phyloP scores from a whole-genome alignment of 2,797 vertebrate genomes.

The Arnoldichthys spilopterus region DNA sequence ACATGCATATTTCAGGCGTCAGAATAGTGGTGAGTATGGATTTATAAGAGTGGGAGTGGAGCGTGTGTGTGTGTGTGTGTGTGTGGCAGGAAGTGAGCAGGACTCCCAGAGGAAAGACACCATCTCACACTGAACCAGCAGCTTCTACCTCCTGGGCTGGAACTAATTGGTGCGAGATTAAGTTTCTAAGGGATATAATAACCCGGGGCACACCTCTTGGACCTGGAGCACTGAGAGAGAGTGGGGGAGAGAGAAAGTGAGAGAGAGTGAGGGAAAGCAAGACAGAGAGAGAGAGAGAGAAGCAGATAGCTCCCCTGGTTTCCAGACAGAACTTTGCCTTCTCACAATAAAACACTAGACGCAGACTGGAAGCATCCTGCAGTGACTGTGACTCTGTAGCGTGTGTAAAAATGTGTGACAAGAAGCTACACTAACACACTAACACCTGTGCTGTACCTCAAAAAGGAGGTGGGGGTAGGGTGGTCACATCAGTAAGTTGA shows the following conservation, averaged over 20 bases:
- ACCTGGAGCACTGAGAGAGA: slow-evolving; percentile 58
- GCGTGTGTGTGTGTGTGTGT: slow-evolving; percentile 18
- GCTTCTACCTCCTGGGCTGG: slow-evolving; percentile 74
- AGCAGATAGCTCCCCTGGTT: background rate
- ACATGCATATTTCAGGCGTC: slow-evolving; percentile 40
- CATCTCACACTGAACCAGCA: slow-evolving; percentile 36
- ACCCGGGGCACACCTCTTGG: slow-evolving; percentile 71
- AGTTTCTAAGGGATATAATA: slow-evolving; percentile 79
- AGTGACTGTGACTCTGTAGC: background rate
- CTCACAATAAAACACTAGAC: background rate
- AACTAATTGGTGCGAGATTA: slow-evolving; percentile 85
- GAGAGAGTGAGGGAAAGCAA: background rate
- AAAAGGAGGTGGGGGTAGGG: too few species aligned
- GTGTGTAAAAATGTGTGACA: slow-evolving; percentile 1
- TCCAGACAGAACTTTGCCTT: background rate
- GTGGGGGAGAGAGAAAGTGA: background rate
- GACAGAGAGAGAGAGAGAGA: background rate
- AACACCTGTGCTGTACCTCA: background rate
- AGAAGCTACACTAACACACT: background rate
- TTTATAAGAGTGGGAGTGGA: slow-evolving; percentile 2
- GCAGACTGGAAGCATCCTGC: background rate
- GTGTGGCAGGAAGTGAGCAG: slow-evolving; percentile 30
- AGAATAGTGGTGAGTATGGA: slow-evolving; percentile 21
- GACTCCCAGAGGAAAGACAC: slow-evolving; percentile 29
- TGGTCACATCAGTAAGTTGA: too few species aligned